These are phyloP conservation scores for Caenorhabditis virilis DNA, from an alignment of 2,888 invertebrate genomes.

Conservation along the genomic window DNA sequence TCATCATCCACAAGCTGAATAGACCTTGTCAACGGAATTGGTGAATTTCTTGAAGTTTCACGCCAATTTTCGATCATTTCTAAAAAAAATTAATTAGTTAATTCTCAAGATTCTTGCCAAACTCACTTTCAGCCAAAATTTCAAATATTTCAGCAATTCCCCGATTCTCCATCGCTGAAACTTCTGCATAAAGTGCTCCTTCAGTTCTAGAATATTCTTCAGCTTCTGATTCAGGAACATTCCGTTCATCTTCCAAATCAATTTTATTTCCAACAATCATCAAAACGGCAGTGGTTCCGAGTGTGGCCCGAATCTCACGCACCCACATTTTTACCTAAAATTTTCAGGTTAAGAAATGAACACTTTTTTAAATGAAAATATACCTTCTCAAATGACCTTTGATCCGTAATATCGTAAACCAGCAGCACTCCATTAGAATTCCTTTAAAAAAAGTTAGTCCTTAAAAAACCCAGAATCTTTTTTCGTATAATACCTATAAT, in stretches of 20 bases:
- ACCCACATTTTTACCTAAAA: conserved; percentile 94
- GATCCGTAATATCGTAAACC: conserved; percentile 96
- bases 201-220: conserved; percentile 77
- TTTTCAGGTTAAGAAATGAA: neutral
- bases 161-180: conserved; percentile 71
- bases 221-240: conserved; percentile 83
- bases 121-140: conserved; percentile 24
- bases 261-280: conserved; percentile 89
- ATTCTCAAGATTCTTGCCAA: neutral
- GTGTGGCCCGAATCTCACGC: conserved; percentile 91
- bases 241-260: conserved; percentile 88
- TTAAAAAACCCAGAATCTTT: neutral
- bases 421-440: conserved; percentile 96
- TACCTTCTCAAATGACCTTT: conserved; percentile 82
- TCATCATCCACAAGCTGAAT: conserved; percentile 33
- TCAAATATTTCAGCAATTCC: conserved; percentile 44
- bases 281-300: conserved; percentile 76
- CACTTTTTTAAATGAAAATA: neutral
- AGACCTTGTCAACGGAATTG: conserved; percentile 9
- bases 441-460: conserved; percentile 30
- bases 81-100: conserved; percentile 1
- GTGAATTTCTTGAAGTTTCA: conserved; percentile 9
- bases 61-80: conserved; percentile 23
- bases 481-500: conserved; percentile 80
- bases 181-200: conserved; percentile 71